phyloP scores from a whole-genome alignment of 2,888 invertebrate species.

The Cerastoderma edule region DNA sequence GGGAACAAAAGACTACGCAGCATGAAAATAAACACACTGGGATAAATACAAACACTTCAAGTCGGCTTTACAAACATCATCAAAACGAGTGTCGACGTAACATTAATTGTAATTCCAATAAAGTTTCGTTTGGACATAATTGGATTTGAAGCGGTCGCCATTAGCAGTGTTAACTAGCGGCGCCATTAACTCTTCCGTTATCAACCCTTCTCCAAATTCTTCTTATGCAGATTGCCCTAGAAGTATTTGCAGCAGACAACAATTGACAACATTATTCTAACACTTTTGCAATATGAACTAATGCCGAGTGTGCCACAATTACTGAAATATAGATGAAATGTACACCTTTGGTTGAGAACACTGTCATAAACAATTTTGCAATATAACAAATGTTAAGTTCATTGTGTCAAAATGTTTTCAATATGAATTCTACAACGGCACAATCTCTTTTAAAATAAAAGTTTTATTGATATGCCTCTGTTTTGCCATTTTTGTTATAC shows the following conservation, averaged over 20 bases:
- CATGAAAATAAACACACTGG: constrained; percentile 17
- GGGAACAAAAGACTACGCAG: constrained; percentile 13
- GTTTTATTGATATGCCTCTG: too few relatives aligned
- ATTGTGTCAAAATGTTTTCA: too few relatives aligned
- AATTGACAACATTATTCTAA: neutral
- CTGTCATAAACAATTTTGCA: too few relatives aligned
- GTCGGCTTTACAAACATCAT: constrained; percentile 21
- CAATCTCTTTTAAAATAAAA: too few relatives aligned
- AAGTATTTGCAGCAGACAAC: neutral
- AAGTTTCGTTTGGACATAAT: constrained; percentile 2
- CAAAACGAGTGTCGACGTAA: constrained; percentile 21
- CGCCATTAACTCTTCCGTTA: neutral
- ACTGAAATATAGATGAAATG: too few relatives aligned
- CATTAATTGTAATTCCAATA: constrained; percentile 26
- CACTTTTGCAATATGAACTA: neutral
- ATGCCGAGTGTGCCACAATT: neutral
- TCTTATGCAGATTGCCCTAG: neutral
- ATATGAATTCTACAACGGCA: too few relatives aligned
- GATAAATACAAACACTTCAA: constrained; percentile 17
- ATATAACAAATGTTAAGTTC: too few relatives aligned
- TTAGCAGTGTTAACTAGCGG: neutral
- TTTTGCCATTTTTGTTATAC: too few relatives aligned
- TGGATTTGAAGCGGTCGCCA: neutral
- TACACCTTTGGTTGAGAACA: too few relatives aligned
- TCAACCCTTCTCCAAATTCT: neutral